Evolutionary conservation across 1,140 invertebrate genomes (phyloP), one percentile per base, ranked within the genome.

Genomic region (Nephotettix cincticeps): DNA sequence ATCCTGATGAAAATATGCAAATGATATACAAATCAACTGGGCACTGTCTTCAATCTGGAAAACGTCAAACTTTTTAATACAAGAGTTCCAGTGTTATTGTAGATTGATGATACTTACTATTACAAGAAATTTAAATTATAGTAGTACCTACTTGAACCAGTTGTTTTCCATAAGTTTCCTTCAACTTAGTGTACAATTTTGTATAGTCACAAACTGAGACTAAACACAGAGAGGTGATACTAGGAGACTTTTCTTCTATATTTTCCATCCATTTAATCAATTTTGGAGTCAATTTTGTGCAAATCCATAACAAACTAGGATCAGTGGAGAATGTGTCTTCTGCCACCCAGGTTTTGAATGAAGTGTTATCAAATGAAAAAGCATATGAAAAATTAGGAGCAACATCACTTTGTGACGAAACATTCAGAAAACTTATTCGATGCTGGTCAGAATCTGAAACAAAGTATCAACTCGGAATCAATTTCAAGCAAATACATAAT

Each of bases 111-210:
- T n/a, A n/a, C n/a, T n/a, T n/a, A n/a, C n/a, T n/a, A n/a, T n/a
- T n/a, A n/a, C n/a, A n/a, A n/a, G n/a, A n/a, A n/a, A n/a, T n/a
- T n/a, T n/a, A n/a, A n/a, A n/a, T n/a, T n/a, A n/a, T n/a, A n/a
- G n/a, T n/a, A n/a, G n/a, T n/a, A n/a, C 72, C 76, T 79, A 89
- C 91, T 83, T 90, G 79, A 21, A 91, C 86, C 76, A 96, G 84
- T 32, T 89, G 80, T 72, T 83, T 81, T 1, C 90, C 91, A 86
- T 97, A 95, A 79, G 91, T 94, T 0, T 83, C 75, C 80, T 97
- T 97, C 13, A 97, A 79, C 23, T 86, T 71, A 75, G 89, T 87
- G 80, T 96, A 96, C 28, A 90, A 81, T 36, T 78, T 71, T 76
- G 86, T 87, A 80, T 97, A 97, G 69, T 86, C 83, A 66, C 92